Evolutionary conservation across 1,140 invertebrate genomes (phyloP).

Genomic region (Calliopsis andreniformis): DNA sequence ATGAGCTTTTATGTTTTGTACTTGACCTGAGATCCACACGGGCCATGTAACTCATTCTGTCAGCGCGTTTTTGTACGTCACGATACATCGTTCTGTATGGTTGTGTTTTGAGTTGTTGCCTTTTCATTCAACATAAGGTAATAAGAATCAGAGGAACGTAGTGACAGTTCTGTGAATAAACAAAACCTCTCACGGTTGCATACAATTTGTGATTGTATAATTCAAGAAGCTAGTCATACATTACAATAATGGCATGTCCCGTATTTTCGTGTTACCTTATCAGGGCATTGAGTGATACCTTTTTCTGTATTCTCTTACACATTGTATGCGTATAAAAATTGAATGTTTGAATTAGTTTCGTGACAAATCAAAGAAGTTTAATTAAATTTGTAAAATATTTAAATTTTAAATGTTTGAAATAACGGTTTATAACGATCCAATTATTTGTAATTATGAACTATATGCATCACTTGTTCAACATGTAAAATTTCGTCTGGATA

Average conservation of each 20-base stretch:
- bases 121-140: conserved; percentile 37
- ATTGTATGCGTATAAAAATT: not conserved
- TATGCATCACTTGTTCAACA: too few relatives aligned
- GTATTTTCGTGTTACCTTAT: conserved; percentile 46
- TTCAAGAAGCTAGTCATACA: not conserved
- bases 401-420: not conserved
- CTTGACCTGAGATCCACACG: conserved; percentile 3
- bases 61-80: conserved; percentile 20
- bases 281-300: conserved; percentile 34
- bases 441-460: too few relatives aligned
- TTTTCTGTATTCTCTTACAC: conserved; percentile 2
- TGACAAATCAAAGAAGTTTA: too few relatives aligned
- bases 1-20: conserved; percentile 29
- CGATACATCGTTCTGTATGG: conserved; percentile 34
- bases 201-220: not conserved
- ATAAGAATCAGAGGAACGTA: not conserved
- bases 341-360: not conserved
- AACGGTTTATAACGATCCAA: too few relatives aligned
- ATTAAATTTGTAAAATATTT: not conserved
- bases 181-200: not conserved
- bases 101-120: conserved; percentile 18
- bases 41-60: conserved; percentile 9
- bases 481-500: too few relatives aligned
- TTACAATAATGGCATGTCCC: conserved; percentile 17
- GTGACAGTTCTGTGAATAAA: not conserved